phyloP scores from a whole-genome alignment of 2,888 invertebrate species.

The Elmis aenea region DNA sequence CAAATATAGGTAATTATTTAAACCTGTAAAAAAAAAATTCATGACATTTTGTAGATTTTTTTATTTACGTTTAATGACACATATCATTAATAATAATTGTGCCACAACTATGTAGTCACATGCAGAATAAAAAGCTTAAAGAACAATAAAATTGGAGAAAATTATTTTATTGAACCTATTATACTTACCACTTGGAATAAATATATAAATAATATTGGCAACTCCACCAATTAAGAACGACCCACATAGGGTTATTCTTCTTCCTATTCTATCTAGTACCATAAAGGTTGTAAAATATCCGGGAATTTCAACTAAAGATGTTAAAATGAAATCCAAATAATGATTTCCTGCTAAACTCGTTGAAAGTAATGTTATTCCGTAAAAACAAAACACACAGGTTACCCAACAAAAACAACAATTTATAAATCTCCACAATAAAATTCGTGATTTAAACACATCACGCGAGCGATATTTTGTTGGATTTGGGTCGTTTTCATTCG shows the following conservation, averaged over 20 bases:
- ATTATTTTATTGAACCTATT: too few relatives aligned
- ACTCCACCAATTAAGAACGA: conserved; percentile 60
- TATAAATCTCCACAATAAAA: conserved; percentile 51
- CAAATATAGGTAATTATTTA: too few relatives aligned
- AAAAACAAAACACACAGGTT: conserved; percentile 73
- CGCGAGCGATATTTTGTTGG: conserved; percentile 12
- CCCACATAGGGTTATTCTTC: conserved; percentile 58
- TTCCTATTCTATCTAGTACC: conserved; percentile 59
- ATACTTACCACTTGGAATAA: conserved; percentile 51
- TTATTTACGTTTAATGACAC: too few relatives aligned
- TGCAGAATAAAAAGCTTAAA: too few relatives aligned
- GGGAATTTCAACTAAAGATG: conserved; percentile 66
- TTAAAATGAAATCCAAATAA: conserved; percentile 72
- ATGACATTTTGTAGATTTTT: too few relatives aligned
- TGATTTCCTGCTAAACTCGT: conserved; percentile 69
- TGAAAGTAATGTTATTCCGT: conserved; percentile 73
- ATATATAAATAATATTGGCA: conserved; percentile 56
- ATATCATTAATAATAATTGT: too few relatives aligned
- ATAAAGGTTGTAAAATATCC: conserved; percentile 61
- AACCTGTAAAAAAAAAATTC: too few relatives aligned
- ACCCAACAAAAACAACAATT: conserved; percentile 78
- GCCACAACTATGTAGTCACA: too few relatives aligned
- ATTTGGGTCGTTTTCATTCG: conserved; percentile 10
- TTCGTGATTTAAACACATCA: conserved; percentile 52
- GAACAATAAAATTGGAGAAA: too few relatives aligned